phyloP scores from a whole-genome alignment of 2,888 invertebrate species.

The Ormyrus pomaceus region DNA sequence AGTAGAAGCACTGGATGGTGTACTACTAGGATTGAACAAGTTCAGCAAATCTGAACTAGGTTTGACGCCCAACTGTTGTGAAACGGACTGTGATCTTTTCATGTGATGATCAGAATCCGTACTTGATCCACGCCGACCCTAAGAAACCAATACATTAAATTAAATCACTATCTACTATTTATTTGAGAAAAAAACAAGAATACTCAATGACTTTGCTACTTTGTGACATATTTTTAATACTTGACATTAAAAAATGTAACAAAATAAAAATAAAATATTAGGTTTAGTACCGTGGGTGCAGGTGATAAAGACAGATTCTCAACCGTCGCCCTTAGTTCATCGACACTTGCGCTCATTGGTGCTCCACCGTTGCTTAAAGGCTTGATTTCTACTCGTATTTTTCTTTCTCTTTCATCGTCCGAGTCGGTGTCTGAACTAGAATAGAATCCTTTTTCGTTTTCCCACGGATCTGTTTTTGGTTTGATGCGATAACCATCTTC shows the following conservation, averaged over 20 bases:
- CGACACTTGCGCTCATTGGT: conserved; percentile 96
- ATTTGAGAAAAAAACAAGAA: too few relatives aligned
- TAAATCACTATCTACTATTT: not conserved
- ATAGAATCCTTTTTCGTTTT: conserved; percentile 89
- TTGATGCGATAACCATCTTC: conserved; percentile 95
- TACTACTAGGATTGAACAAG: conserved; percentile 49
- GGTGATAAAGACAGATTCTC: conserved; percentile 92
- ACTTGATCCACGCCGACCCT: conserved; percentile 81
- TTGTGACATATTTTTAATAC: not conserved
- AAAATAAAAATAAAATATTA: too few relatives aligned
- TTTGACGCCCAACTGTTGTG: conserved; percentile 85
- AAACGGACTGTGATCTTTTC: conserved; percentile 85
- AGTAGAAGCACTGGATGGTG: conserved; percentile 86
- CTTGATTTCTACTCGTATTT: conserved; percentile 96
- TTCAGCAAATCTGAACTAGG: conserved; percentile 82
- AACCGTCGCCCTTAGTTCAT: conserved; percentile 93
- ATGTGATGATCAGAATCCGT: conserved; percentile 81
- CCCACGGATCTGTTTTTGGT: conserved; percentile 87
- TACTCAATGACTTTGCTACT: too few relatives aligned
- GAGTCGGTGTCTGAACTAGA: conserved; percentile 93
- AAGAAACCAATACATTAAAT: conserved; percentile 37
- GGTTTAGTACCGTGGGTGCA: conserved; percentile 79
- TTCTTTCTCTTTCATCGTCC: conserved; percentile 90
- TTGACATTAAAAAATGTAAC: not conserved
- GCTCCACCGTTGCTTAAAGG: conserved; percentile 93